Percentiles rank a stretch among this genome's conserved stretches.
phyloP scores from a whole-genome alignment of 2,888 invertebrate genomes.

The Axea sp. region DNA sequence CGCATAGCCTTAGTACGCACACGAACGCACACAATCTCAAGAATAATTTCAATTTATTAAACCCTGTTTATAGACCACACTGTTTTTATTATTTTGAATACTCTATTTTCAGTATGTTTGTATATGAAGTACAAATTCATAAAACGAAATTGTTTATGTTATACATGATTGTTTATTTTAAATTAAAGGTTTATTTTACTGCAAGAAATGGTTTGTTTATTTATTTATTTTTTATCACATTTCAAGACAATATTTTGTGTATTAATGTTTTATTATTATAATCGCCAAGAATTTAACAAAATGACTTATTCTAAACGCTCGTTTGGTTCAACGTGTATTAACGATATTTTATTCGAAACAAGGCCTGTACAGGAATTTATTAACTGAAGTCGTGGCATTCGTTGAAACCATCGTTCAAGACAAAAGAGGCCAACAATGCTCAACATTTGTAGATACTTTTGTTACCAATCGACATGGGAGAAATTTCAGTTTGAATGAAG shows the following conservation, averaged over 20 bases:
- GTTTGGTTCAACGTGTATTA: conserved; percentile 46
- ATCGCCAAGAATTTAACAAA: too few relatives aligned
- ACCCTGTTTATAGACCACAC: too few relatives aligned
- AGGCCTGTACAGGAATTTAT: conserved; percentile 49
- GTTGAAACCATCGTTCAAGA: too few relatives aligned
- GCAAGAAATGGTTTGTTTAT: too few relatives aligned
- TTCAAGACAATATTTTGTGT: neutral
- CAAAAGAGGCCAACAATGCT: conserved; percentile 28
- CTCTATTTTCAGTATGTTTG: too few relatives aligned
- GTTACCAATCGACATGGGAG: conserved; percentile 2
- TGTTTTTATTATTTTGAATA: conserved; percentile 1
- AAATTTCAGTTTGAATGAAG: conserved; percentile 8
- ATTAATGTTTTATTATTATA: too few relatives aligned
- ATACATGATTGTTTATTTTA: too few relatives aligned
- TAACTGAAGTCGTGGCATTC: conserved; percentile 54
- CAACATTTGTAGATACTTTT: conserved; percentile 28
- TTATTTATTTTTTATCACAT: too few relatives aligned
- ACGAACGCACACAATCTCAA: conserved; percentile 29
- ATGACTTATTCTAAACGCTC: conserved; percentile 2
- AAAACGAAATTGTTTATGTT: too few relatives aligned
- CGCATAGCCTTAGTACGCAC: conserved; percentile 22
- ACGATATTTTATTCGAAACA: conserved; percentile 21
- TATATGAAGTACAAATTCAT: too few relatives aligned
- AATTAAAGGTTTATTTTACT: too few relatives aligned
- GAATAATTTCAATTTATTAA: conserved; percentile 16